Base-by-base conservation (phyloP, 2,888 invertebrate species). In the Latheticus oryzae region DNA sequence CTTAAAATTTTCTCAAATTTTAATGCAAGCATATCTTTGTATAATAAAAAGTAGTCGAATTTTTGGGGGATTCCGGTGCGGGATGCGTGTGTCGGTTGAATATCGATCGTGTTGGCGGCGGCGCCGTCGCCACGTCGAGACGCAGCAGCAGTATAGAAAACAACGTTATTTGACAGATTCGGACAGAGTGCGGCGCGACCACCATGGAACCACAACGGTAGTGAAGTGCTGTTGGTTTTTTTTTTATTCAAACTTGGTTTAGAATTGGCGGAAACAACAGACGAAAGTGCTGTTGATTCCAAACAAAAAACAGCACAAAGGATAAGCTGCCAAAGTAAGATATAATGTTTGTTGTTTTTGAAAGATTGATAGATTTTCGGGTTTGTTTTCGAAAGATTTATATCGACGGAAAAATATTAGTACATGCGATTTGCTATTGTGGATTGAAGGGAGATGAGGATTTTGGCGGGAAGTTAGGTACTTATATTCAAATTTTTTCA, bases 41-140 rank as follows among this genome's bases (percentile, higher is more conserved):
- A n/a, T n/a, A n/a, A n/a, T n/a, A n/a, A n/a, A n/a, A n/a, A n/a
- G 48, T 58, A 51, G 61, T 64, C 56, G 28, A 30, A 59, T 54
- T 65, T 63, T 64, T 66, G 60, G 60, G 63, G 63, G 60, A 62
- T 64, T 58, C 62, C 63, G 63, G 69, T 65, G 72, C 70, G 65
- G 70, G 71, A 71, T 72, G 70, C 70, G 68, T 72, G 69, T 43
- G 45, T 9, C 63, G 68, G 68, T 64, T 66, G 64, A 63, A 68
- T 72, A 74, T 74, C 74, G 74, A 74, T 74, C 65, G 60, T 45
- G 54, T 62, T 64, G 67, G 72, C 72, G 73, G 69, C 69, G 69
- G 71, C 71, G 72, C 70, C 40, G 47, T 63, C 57, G 54, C 56
- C 53, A 26, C 60, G 45, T 30, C 32, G 45, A 28, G 62, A 63